A percentile compares a stretch with the other conserved stretches of the same genome.
These are phyloP conservation scores for Lampropteryx suffumata DNA, from an alignment of 2,888 invertebrate genomes.

Conservation along the genomic window DNA sequence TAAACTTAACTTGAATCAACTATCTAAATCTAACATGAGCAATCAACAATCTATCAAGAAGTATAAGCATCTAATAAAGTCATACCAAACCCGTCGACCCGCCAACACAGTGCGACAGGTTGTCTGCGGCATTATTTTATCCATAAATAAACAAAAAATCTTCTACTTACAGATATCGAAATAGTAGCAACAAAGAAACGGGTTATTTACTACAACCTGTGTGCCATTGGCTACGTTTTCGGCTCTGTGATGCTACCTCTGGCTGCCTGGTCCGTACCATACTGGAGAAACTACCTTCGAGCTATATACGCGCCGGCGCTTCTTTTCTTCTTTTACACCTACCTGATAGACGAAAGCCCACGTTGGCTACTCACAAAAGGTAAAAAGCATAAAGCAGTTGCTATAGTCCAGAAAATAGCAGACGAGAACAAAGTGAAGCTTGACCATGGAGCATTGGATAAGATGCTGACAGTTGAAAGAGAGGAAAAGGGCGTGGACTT, in stretches of 20 bases:
- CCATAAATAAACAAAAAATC: too few relatives aligned
- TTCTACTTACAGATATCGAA: constrained; percentile 54
- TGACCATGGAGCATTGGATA: constrained; percentile 51
- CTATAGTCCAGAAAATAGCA: constrained; percentile 84
- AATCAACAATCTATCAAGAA: too few relatives aligned
- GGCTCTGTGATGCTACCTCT: constrained; percentile 53
- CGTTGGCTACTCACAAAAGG: constrained; percentile 90
- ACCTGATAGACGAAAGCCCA: constrained; percentile 88
- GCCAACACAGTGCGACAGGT: too few relatives aligned
- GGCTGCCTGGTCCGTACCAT: constrained; percentile 69
- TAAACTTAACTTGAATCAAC: too few relatives aligned
- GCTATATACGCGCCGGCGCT: constrained; percentile 87
- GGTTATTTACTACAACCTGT: constrained; percentile 51
- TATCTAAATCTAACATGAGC: too few relatives aligned
- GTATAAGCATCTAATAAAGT: too few relatives aligned
- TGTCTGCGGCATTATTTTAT: too few relatives aligned
- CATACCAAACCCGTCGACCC: too few relatives aligned
- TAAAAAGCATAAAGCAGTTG: constrained; percentile 84
- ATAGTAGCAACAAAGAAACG: constrained; percentile 60
- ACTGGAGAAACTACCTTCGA: constrained; percentile 87
- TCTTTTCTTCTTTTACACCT: constrained; percentile 85
- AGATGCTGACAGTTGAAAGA: constrained; percentile 35
- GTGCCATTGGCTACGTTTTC: constrained; percentile 48
- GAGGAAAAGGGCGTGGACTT: constrained; percentile 48
- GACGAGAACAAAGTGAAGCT: constrained; percentile 61